Conservation (phyloP, 2,797 vertebrate genomes). For the Sebastes aleutianus region DNA sequence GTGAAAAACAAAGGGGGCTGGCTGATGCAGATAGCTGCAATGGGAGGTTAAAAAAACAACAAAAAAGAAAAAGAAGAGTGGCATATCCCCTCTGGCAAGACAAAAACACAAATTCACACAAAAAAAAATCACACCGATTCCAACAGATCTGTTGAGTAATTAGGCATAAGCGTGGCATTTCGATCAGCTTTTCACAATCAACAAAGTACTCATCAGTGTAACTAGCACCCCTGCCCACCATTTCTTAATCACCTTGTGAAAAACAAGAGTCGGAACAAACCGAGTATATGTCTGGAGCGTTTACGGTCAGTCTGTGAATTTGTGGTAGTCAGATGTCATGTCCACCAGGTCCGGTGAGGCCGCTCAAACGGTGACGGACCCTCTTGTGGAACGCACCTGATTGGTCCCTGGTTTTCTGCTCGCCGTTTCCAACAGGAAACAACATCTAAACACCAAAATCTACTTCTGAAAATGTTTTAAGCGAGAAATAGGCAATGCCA, state of each 20-base stretch:
- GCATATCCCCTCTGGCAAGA: conserved; percentile 6
- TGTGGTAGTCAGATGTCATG: no score
- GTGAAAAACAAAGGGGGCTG: conserved; percentile 32
- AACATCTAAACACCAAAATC: no score
- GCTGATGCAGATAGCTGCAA: conserved; percentile 21
- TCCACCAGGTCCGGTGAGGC: no score
- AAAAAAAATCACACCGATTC: not conserved
- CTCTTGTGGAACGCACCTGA: no score
- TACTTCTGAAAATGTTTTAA: no score
- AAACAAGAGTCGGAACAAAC: no score
- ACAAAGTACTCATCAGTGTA: conserved; percentile 12
- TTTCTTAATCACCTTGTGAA: not conserved
- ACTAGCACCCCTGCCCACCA: not conserved
- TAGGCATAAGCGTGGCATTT: conserved; percentile 26
- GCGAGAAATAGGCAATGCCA: no score
- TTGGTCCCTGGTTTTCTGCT: no score
- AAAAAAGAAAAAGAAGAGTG: not conserved
- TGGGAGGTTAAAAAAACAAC: conserved; percentile 14
- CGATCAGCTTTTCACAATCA: conserved; percentile 16
- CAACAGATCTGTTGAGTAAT: conserved; percentile 38
- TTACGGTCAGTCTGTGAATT: no score
- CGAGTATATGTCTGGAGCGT: no score
- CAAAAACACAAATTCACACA: not conserved
- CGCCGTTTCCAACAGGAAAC: no score
- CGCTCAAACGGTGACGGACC: no score